Evolutionary conservation across 2,888 invertebrate species (phyloP).

Genomic region (Latheticus oryzae): DNA sequence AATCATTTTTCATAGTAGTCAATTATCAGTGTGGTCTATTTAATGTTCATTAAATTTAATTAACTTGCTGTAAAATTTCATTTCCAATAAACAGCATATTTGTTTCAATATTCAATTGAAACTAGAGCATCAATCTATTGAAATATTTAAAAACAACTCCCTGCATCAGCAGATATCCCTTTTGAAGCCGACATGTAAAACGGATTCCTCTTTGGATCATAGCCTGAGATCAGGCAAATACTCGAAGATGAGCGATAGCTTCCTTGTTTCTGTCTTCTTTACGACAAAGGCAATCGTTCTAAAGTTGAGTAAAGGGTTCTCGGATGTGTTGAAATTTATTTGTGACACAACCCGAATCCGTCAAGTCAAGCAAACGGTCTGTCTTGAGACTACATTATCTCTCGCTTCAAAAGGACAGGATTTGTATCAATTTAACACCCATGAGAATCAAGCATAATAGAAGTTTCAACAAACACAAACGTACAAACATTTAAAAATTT

Average conservation of each 20-base stretch:
- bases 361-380: slow-evolving; percentile 43
- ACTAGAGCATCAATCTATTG: too few species aligned
- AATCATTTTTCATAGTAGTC: too few species aligned
- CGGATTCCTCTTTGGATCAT: slow-evolving; percentile 5
- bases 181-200: not conserved
- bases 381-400: slow-evolving; percentile 44
- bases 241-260: slow-evolving; percentile 31
- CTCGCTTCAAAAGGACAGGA: slow-evolving; percentile 40
- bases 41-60: too few species aligned
- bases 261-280: slow-evolving; percentile 23
- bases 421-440: slow-evolving; percentile 45
- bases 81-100: too few species aligned
- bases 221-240: slow-evolving; percentile 16
- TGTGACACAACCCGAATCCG: slow-evolving; percentile 37
- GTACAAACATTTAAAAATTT: not conserved
- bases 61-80: too few species aligned
- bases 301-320: slow-evolving; percentile 2
- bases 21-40: too few species aligned
- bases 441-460: slow-evolving; percentile 37
- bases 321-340: slow-evolving; percentile 40
- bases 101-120: too few species aligned
- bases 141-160: not conserved
- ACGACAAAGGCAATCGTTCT: slow-evolving; percentile 34
- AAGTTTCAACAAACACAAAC: slow-evolving; percentile 38
- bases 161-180: not conserved